Percentiles rank a stretch among this genome's conserved stretches.
These are phyloP conservation scores for Myrmecobius fasciatus DNA, from an alignment of 2,113 vertebrate species.

Conservation along the genomic window DNA sequence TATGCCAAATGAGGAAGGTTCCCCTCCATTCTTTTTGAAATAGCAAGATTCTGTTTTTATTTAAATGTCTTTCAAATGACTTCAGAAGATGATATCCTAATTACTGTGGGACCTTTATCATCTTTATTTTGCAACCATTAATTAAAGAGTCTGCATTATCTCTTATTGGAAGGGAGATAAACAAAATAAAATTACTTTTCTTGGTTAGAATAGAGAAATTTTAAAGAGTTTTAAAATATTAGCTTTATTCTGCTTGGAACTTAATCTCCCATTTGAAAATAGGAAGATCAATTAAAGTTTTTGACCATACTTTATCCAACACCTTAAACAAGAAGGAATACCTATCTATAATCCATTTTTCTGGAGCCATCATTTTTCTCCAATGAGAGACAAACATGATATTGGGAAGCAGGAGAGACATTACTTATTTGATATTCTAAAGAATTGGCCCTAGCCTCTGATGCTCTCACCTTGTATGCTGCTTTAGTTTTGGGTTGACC, in stretches of 20 bases:
- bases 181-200: not conserved
- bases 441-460: not conserved
- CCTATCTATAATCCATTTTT: not conserved
- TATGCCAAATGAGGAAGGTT: not conserved
- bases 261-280: conserved; percentile 4
- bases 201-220: not conserved
- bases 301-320: not conserved
- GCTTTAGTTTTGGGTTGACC: not conserved
- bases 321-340: conserved; percentile 22
- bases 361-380: not conserved
- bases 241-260: conserved; percentile 45
- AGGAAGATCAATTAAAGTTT: conserved; percentile 7
- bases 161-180: conserved; percentile 7
- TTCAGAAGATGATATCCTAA: conserved; percentile 5
- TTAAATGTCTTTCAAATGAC: conserved; percentile 41
- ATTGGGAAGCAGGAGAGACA: not conserved
- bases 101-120: not conserved
- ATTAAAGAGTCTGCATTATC: not conserved
- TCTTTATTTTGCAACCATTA: not conserved
- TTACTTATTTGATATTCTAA: not conserved
- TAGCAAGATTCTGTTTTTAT: conserved; percentile 14
- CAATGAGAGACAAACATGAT: not conserved
- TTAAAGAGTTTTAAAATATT: conserved; percentile 32
- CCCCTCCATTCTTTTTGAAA: not conserved
- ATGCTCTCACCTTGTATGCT: not conserved